phyloP scores from a whole-genome alignment of 1,140 invertebrate species.

The Drosophila arawakana region DNA sequence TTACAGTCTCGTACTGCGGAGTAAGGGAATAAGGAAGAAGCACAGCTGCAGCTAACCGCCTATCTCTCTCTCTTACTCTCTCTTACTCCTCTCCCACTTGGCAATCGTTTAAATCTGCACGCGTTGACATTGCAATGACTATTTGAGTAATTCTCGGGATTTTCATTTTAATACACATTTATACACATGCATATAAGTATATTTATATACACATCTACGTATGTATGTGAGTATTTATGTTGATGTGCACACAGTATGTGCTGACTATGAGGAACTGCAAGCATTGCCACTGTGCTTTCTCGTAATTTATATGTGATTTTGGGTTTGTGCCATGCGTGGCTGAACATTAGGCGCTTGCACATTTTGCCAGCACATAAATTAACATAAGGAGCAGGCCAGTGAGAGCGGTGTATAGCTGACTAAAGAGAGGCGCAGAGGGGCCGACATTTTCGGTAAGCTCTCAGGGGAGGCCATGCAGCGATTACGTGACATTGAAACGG shows the following conservation, averaged over 20 bases:
- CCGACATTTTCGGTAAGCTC: constrained; percentile 5
- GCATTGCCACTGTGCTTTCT: constrained; percentile 43
- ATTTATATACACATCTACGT: not conserved
- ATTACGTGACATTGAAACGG: constrained; percentile 78
- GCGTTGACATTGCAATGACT: constrained; percentile 74
- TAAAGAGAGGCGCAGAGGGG: not conserved
- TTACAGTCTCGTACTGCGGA: constrained; percentile 64
- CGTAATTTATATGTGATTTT: constrained; percentile 78
- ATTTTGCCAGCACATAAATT: constrained; percentile 82
- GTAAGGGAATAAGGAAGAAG: not conserved
- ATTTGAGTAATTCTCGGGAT: constrained; percentile 77
- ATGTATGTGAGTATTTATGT: constrained; percentile 4
- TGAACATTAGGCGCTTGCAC: constrained; percentile 78
- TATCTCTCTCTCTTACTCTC: not conserved
- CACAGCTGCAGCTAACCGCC: constrained; percentile 24
- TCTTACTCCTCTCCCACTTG: not conserved
- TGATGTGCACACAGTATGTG: constrained; percentile 25
- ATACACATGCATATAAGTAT: constrained; percentile 37
- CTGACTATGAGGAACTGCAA: constrained; percentile 69
- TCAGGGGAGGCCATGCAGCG: constrained; percentile 61
- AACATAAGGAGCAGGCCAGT: constrained; percentile 71
- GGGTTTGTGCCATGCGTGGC: constrained; percentile 76
- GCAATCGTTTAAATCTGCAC: constrained; percentile 76
- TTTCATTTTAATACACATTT: constrained; percentile 81
- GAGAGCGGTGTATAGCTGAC: not conserved